A percentile compares a stretch with the other conserved stretches of the same genome.
These are phyloP conservation scores for Muscicapa striata DNA, from an alignment of 2,797 vertebrate species.

Conservation along the genomic window DNA sequence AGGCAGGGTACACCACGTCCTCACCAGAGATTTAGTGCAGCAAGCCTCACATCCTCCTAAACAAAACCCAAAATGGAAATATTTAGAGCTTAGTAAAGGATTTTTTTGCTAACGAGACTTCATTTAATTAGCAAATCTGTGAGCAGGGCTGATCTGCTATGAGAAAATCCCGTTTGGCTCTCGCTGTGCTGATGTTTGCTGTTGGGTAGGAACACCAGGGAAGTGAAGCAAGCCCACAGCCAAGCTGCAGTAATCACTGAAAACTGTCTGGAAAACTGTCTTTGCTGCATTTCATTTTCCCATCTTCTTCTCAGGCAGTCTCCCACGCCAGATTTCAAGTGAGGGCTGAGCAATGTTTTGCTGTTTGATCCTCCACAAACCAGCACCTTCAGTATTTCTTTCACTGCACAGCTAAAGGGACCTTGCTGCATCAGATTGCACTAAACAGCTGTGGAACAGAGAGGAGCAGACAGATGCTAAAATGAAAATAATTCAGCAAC, in stretches of 20 bases:
- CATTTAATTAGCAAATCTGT: neutral
- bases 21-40: neutral
- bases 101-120: neutral
- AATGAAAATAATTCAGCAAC: neutral
- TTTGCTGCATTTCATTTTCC: neutral
- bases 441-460: neutral
- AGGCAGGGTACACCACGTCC: neutral
- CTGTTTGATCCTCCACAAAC: neutral
- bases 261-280: neutral
- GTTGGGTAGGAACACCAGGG: neutral
- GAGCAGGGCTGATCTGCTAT: neutral
- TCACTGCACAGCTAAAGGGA: neutral
- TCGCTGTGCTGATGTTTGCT: neutral
- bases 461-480: neutral
- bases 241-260: neutral
- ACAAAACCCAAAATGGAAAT: neutral
- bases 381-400: neutral
- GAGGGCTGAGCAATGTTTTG: neutral
- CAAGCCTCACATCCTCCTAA: neutral
- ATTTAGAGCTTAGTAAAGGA: neutral
- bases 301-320: neutral
- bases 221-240: neutral
- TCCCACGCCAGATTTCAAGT: neutral
- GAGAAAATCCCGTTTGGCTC: neutral
- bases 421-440: neutral